phyloP scores from a whole-genome alignment of 2,888 invertebrate genomes.

The Ptychoptera contaminata region DNA sequence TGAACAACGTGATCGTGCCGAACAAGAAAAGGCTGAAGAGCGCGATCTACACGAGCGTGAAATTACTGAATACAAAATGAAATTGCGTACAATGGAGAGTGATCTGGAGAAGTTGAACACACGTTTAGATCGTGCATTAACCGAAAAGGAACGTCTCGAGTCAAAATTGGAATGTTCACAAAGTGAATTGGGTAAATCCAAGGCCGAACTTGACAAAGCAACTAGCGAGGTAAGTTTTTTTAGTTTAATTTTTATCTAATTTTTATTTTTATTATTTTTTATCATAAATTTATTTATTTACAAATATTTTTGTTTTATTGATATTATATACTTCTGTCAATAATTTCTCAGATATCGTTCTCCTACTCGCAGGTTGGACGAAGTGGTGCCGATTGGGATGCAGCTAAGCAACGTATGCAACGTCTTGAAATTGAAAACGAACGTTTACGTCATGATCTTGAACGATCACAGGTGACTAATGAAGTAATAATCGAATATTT shows the following conservation, averaged over 20 bases:
- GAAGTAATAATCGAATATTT: constrained; percentile 1
- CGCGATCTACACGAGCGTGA: constrained; percentile 84
- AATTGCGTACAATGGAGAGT: constrained; percentile 76
- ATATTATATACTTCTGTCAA: no score
- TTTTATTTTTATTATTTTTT: neutral
- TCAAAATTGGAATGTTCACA: constrained; percentile 84
- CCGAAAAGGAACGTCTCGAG: constrained; percentile 82
- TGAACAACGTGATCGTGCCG: constrained; percentile 88
- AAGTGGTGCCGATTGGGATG: constrained; percentile 59
- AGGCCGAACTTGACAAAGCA: constrained; percentile 84
- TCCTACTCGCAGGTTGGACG: constrained; percentile 38
- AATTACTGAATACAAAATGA: constrained; percentile 89
- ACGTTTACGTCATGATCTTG: constrained; percentile 68
- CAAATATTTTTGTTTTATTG: no score
- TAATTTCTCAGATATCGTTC: neutral
- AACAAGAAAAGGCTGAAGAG: constrained; percentile 92
- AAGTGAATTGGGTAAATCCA: constrained; percentile 84
- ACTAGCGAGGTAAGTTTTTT: constrained; percentile 48
- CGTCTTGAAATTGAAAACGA: constrained; percentile 83
- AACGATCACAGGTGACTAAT: constrained; percentile 48
- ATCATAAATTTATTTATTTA: neutral
- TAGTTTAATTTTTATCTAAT: constrained; percentile 20
- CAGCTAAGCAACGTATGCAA: constrained; percentile 51
- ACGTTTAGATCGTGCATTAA: constrained; percentile 73
- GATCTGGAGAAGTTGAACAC: constrained; percentile 81